These are phyloP conservation scores for Trissonchulus sp. DNA, from an alignment of 2,888 invertebrate species.

Conservation along the genomic window DNA sequence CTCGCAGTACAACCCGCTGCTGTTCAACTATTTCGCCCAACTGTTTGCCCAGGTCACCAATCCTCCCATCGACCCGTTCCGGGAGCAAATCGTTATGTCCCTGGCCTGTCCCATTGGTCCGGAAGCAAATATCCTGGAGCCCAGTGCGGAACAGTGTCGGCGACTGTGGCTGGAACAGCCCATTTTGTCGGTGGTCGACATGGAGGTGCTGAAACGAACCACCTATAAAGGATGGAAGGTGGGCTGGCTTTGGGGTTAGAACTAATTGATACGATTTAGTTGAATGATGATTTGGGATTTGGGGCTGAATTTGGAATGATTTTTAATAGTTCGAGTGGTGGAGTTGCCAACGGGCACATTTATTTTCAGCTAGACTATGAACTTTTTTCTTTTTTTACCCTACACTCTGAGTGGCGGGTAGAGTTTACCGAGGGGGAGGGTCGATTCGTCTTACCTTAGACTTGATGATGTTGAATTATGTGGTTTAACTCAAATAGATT, in stretches of 20 bases:
- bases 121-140: slow-evolving; percentile 84
- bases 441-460: too few species aligned
- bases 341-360: too few species aligned
- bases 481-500: too few species aligned
- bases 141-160: slow-evolving; percentile 72
- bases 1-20: slow-evolving; percentile 84
- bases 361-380: too few species aligned
- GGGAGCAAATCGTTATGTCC: slow-evolving; percentile 98
- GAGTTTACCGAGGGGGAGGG: too few species aligned
- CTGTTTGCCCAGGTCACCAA: slow-evolving; percentile 95
- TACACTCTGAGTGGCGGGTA: too few species aligned
- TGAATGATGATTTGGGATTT: too few species aligned
- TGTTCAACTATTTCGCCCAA: slow-evolving; percentile 97
- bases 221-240: slow-evolving; percentile 78
- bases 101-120: slow-evolving; percentile 94
- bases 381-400: too few species aligned
- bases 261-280: neutral
- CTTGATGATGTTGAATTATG: too few species aligned
- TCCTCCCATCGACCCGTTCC: slow-evolving; percentile 98
- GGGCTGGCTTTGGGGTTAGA: slow-evolving; percentile 27
- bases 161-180: slow-evolving; percentile 88
- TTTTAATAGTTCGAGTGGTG: too few species aligned
- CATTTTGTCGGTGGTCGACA: slow-evolving; percentile 80
- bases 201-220: slow-evolving; percentile 76
- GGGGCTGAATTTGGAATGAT: too few species aligned